Base-by-base conservation (phyloP, 1,140 invertebrate species). In the Drosophila insularis region DNA sequence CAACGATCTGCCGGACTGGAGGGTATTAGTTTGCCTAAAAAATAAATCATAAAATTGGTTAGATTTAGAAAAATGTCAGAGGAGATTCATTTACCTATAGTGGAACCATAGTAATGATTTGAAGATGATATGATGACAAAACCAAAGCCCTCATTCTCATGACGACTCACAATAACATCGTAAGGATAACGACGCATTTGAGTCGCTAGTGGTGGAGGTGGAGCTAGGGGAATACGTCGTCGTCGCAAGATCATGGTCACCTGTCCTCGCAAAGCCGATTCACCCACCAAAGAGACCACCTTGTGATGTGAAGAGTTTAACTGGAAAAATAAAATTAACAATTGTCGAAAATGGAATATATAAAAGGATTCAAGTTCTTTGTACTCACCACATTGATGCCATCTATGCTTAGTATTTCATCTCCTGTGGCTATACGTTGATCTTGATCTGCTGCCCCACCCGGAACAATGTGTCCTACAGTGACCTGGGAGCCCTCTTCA, bases 121-220 rank as follows among this genome's bases (percentile, higher is more conserved):
- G 98, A 96, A 10, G 98, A 99, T 0, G 98, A 99, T 79, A 99
- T 99, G 61, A 99, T 99, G 19, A 99, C 98, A 93, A 99, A 99
- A 17, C 98, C 99, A 93, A 99, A 99, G 8, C 98, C 98, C 93
- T 99, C 98, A 67, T 96, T 97, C 81, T 99, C 98, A 91, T 95
- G 95, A 61, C 98, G 94, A 40, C 95, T 96, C 0, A 99, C 96
- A 8, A 96, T 95, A 10, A 98, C 96, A 90, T 98, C 97, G 80
- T 98, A 98, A 0, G 95, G 94, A 90, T 94, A 94, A n/a, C 93
- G 93, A 11, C 82, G 77, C 13, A 84, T 23, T 40, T 78, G 75
- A 0, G 71, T 6, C n/a, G 55, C 60, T 27, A 82, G 56, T 1
- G 89, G 46, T 31, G 72, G 46, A 46, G 74, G 81, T 19, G 80